Evolutionary conservation across 1,140 invertebrate genomes (phyloP), one percentile per base, ranked within the genome.

Genomic region (Cyphomyrmex costatus): DNA sequence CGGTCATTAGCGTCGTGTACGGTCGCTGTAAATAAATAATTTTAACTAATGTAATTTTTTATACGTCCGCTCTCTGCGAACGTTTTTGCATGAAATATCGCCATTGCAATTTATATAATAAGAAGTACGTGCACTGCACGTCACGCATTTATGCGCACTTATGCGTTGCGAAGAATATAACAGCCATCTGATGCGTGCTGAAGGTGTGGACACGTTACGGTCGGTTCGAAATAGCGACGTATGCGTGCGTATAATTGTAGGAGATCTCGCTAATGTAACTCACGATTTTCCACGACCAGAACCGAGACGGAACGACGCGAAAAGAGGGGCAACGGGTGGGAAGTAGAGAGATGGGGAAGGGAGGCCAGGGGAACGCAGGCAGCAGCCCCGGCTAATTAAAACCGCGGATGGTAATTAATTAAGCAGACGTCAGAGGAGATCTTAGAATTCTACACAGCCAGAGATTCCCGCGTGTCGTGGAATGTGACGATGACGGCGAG

Each of bases 401-500:
- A 95, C 94, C 94, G 92, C 93, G 94, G 94, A 95, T 95, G 93
- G 94, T 95, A 95, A 95, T 95, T 95, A 95, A 95, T 95, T 95
- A 94, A 95, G 94, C 94, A 93, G 92, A 94, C 92, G 94, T 93
- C 93, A 93, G 93, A 90, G 88, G 91, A 93, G 91, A 93, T 93
- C 93, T 92, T 93, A 94, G 93, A 91, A 93, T 94, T 92, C 91
- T 93, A 91, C 89, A 92, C 91, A 91, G 91, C 86, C 93, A 92
- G 93, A 86, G 94, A 93, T 93, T 94, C 94, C 94, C 93, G 92
- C 91, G 42, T 78, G 21, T 51, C 73, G 65, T 80, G 30, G 87
- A 76, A 83, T 83, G 79, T 83, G 79, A 74, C 79, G 78, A 82
- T 83, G 56, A 73, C 78, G 36, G 42, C 63, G 78, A 90, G 87